Evolutionary conservation across 2,113 vertebrate species (phyloP), one percentile per base, ranked within the genome.

Genomic region (Polypterus senegalus): DNA sequence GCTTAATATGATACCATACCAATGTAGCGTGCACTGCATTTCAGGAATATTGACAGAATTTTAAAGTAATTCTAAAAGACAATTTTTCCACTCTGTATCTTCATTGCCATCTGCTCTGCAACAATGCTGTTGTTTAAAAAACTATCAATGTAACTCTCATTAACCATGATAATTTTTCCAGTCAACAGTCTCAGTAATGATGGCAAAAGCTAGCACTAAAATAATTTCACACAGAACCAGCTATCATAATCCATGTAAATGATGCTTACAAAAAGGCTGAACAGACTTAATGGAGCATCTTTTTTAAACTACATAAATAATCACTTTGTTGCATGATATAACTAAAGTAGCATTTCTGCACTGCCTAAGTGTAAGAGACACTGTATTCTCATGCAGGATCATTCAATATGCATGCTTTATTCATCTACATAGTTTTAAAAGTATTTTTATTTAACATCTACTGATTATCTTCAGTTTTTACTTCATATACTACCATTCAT

Each of bases 1-100:
- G 85, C 86, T 87, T 89, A 91, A 91, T 90, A 84, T 76, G 66
- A 78, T 74, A 61, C 73, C 73, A 67, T 71, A 75, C 77, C 74
- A 69, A 60, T 76, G 57, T 63, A 66, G 69, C 54, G 73, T 79
- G 73, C 77, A 73, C 74, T 79, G 68, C 72, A 81, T 74, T 83
- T 86, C 76, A 80, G 75, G 76, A 83, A 79, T 83, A 85, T 81
- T 82, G 82, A 82, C 76, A 81, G 76, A 71, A 74, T 80, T 80
- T 75, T 74, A 79, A 81, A 85, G 79, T 72, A 74, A 82, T 86
- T 83, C 70, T 64, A 68, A 72, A 77, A 74, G 71, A 70, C 11
- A 61, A n/a, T 73, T 73, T 74, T 73, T 74, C 65, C 61, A 66
- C 68, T 70, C 61, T 67, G 59, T 67, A 59, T 68, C 68, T 64